phyloP scores from a whole-genome alignment of 2,113 vertebrate genomes.

The Zingel zingel region DNA sequence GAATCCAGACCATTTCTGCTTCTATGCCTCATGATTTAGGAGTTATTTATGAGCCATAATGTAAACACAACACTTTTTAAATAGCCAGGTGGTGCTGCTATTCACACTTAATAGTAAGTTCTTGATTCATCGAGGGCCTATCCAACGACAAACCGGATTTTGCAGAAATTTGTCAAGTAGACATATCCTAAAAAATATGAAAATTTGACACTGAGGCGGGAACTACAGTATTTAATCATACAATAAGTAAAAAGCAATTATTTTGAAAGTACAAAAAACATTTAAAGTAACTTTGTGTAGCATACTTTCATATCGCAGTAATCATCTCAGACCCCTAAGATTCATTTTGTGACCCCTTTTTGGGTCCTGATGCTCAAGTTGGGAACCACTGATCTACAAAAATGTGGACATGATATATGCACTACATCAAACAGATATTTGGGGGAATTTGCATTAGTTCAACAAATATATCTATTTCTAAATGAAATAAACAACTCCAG shows the following conservation, averaged over 20 bases:
- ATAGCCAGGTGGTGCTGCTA: background rate
- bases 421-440: background rate
- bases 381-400: background rate
- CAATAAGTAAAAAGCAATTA: background rate
- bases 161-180: background rate
- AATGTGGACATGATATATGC: background rate
- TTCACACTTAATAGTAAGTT: background rate
- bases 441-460: background rate
- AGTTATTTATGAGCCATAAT: background rate
- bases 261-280: background rate
- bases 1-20: background rate
- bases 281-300: background rate
- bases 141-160: background rate
- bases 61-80: background rate
- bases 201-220: too few species aligned
- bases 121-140: background rate
- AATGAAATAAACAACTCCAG: background rate
- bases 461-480: background rate
- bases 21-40: background rate
- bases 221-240: too few species aligned
- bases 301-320: background rate
- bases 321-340: background rate
- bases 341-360: too few species aligned
- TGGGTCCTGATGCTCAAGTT: background rate
- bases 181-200: too few species aligned